Base-by-base conservation (phyloP, 2,113 vertebrate genomes). In the Trematocara macrostoma region DNA sequence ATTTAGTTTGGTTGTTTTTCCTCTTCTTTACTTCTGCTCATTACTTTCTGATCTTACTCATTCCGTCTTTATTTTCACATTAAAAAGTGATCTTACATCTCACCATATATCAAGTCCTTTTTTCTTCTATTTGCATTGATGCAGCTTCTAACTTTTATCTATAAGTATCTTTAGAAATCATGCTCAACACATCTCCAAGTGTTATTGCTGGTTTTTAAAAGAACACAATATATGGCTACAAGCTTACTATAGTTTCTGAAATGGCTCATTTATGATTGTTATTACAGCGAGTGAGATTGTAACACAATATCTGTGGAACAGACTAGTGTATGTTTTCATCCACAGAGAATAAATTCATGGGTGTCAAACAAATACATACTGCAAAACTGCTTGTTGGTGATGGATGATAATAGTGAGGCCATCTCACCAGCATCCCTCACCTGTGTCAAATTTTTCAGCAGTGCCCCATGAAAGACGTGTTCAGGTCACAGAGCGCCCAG, bases 401-500 rank as follows among this genome's bases (percentile, higher is more conserved):
- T 86, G 84, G 82, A 87, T 79, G 89, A 82, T 59, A 53, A 82
- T 20, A 53, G 49, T 9, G 10, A 52, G 81, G 74, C 40, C 76
- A 51, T 83, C 53, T 83, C 56, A 45, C 26, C 53, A 61, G 79
- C 69, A 87, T 89, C 84, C n/a, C 20, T 90, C 86, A 87, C 82
- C 82, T 84, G 78, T 47, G 69, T 81, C 47, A 20, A 76, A 91
- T 64, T 76, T 89, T 85, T 83, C 83, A 84, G 64, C 74, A 35
- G 57, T 80, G 64, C 49, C 84, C 45, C 26, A 15, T 87, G 87
- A 31, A 57, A 79, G 87, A 91, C 81, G 40, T 83, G 85, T 85
- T 88, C 56, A 51, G 90, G 92, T 93, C 92, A 92, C 85, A 87
- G n/a, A 91, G 86, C 52, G 29, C 56, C 79, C 79, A 67, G 79